Base-by-base conservation (phyloP, 1,140 invertebrate species). In the Elymnias hypermnestra region DNA sequence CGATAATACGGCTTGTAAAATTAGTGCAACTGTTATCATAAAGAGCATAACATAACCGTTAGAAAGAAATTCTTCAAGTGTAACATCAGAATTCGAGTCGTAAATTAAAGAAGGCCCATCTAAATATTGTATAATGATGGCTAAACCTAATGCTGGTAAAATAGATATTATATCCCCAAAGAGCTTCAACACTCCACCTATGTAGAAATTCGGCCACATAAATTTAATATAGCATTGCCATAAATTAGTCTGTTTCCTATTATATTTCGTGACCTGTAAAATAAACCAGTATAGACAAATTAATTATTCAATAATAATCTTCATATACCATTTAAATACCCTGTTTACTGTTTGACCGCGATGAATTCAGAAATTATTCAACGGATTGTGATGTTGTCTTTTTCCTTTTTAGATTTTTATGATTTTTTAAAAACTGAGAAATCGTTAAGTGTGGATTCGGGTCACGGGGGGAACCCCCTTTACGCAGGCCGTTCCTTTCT, bases 1-100 rank as follows among this genome's bases (percentile, higher is more conserved):
- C n/a, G 94, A 94, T 35, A 96, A 87, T 15, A 92, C 91, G 50
- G 92, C 92, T 83, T 96, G 94, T 10, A 92, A 82, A 22, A 96
- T 65, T 5, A 91, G 88, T n/a, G 91, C 88, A 7, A 95, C 40
- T 12, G 95, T 90, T 22, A 95, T 88, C 7, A 94, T 69, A 33
- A 91, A 74, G 14, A 92, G 89, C 84, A 95, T 89, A 8, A 94
- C 89, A 79, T 94, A 96, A 9, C 94, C 94, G 83, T 96, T 95
- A 49, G 81, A 83, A 31, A 93, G 59, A 56, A 94, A 91, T 69
- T 94, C 89, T 15, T 67, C 42, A 12, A 83, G 21, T 2, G 72
- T 73, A 12, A 85, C 74, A 38, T 61, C 55, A 4, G 57, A 31
- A 43, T 62, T 39, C 5, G 35, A 41, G 14, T 67, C 46, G 26